Conservation (phyloP, 2,797 vertebrate genomes). For the Poecilia gillii region DNA sequence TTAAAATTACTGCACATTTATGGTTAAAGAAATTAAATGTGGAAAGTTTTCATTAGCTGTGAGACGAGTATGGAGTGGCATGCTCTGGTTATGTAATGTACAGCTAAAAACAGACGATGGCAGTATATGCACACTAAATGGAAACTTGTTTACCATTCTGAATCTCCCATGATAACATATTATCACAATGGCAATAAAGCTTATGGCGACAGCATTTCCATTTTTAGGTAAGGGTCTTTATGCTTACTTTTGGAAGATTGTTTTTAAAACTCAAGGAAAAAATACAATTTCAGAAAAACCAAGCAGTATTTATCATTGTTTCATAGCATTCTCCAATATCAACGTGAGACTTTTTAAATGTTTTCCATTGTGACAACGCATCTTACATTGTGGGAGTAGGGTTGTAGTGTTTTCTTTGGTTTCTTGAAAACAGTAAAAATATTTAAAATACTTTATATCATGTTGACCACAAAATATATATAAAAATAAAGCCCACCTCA, state of each 20-base stretch:
- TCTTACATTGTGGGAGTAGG: background rate
- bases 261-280: background rate
- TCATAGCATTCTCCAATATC: background rate
- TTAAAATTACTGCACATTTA: background rate
- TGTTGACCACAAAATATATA: background rate
- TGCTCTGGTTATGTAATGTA: background rate
- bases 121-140: slow-evolving; percentile 39
- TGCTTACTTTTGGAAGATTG: background rate
- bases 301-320: background rate
- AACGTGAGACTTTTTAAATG: background rate
- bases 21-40: background rate
- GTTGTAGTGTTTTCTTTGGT: background rate
- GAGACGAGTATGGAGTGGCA: background rate
- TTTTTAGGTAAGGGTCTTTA: slow-evolving; percentile 3
- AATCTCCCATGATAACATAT: background rate
- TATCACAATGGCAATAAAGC: slow-evolving; percentile 1
- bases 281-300: slow-evolving; percentile 3
- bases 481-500: slow-evolving; percentile 3
- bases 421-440: background rate
- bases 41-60: background rate
- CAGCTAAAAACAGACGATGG: slow-evolving; percentile 56
- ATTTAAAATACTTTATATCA: background rate
- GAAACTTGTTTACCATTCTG: slow-evolving; percentile 1
- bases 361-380: background rate
- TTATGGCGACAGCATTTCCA: slow-evolving; percentile 11